A percentile compares a stretch with the other conserved stretches of the same genome.
These are phyloP conservation scores for Stichopus chloronotus DNA, from an alignment of 35 echinoderm and acorn worm species.

Conservation along the genomic window DNA sequence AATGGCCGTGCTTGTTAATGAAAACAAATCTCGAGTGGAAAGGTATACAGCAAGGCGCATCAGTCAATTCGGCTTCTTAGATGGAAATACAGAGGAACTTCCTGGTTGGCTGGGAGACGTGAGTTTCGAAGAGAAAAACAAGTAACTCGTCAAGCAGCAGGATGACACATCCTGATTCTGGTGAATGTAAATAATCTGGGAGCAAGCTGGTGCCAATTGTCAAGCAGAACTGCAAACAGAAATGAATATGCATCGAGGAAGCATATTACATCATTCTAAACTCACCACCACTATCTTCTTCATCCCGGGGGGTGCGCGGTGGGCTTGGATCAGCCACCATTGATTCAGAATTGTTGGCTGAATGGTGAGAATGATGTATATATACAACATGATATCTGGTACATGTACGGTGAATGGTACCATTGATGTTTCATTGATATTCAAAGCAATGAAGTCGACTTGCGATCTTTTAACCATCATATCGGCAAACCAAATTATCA, in stretches of 20 bases:
- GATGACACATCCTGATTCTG: background rate
- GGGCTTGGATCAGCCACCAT: conserved; percentile 21
- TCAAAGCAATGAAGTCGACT: no score
- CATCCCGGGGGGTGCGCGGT: conserved; percentile 3
- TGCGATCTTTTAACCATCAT: no score
- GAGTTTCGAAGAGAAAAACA: no score
- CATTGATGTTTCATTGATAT: no score
- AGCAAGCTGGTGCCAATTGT: background rate
- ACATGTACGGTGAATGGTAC: background rate
- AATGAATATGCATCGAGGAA: conserved; percentile 22
- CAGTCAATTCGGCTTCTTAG: no score
- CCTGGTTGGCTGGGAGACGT: no score
- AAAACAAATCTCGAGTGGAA: background rate
- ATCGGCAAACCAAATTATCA: no score
- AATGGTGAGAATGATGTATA: conserved; percentile 33
- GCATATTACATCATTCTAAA: conserved; percentile 18
- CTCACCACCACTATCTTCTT: conserved; percentile 30
- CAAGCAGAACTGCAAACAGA: conserved; percentile 31
- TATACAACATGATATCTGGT: background rate
- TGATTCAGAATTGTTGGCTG: conserved; percentile 42
- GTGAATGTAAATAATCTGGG: background rate
- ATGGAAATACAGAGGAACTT: no score
- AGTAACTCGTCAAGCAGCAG: background rate
- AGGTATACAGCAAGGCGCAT: background rate
- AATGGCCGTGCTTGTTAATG: background rate